A percentile compares a stretch with the other conserved stretches of the same genome.
Conservation (phyloP, 2,113 vertebrate genomes). For the Indicator maculatus region DNA sequence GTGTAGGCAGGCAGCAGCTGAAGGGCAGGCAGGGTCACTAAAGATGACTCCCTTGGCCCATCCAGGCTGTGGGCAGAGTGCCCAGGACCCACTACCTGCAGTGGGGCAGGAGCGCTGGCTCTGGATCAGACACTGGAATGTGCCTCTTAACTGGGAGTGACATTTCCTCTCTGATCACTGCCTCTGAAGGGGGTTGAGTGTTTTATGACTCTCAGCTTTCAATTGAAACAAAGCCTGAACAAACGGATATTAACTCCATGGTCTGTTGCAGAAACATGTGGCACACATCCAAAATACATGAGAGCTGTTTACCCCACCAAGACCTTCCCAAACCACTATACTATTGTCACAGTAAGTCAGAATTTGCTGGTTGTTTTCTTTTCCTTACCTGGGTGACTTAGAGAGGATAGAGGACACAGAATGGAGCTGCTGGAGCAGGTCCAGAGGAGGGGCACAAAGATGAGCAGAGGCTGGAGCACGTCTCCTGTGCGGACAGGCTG, state of each 20-base stretch:
- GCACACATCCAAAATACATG: slow-evolving; percentile 86
- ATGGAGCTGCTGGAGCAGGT: no score
- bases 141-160: background rate
- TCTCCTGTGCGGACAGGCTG: no score
- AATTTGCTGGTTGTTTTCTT: background rate
- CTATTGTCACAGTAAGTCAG: slow-evolving; percentile 91
- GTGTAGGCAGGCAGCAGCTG: background rate
- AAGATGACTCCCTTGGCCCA: background rate
- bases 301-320: slow-evolving; percentile 92
- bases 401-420: background rate
- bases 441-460: no score
- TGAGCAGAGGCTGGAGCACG: no score
- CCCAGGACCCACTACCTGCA: background rate
- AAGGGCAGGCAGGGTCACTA: background rate
- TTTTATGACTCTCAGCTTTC: background rate
- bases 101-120: background rate
- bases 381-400: background rate
- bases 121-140: background rate
- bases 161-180: background rate
- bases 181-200: background rate
- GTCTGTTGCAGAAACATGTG: slow-evolving; percentile 84
- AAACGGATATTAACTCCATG: slow-evolving; percentile 6
- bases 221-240: background rate
- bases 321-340: slow-evolving; percentile 98
- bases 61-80: background rate